Evolutionary conservation across 2,888 invertebrate species (phyloP).

Genomic region (Synergus umbraculus): DNA sequence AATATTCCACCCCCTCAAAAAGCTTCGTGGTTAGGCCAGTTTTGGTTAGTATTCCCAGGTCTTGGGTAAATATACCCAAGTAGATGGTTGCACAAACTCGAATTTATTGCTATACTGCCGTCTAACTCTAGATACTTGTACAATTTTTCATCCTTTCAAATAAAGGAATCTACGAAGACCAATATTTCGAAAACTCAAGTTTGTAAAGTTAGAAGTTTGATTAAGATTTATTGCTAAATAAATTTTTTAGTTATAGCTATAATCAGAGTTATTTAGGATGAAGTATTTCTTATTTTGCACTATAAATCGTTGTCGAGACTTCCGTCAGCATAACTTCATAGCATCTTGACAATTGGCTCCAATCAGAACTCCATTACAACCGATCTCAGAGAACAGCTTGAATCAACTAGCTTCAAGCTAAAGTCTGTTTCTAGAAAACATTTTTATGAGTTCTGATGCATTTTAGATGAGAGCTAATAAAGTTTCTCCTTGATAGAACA

Average conservation of each 20-base stretch:
- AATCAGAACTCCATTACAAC: constrained; percentile 26
- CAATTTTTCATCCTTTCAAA: no score
- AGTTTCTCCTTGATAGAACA: background rate
- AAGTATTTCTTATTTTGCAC: background rate
- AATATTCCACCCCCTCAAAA: background rate
- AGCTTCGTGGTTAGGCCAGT: background rate
- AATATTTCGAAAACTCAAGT: background rate
- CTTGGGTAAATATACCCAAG: background rate
- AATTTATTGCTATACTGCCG: background rate
- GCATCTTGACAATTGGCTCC: constrained; percentile 23
- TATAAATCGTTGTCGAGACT: background rate
- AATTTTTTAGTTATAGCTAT: background rate
- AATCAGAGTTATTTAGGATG: no score
- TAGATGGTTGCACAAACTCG: background rate
- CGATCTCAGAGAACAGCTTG: background rate
- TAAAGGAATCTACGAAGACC: background rate
- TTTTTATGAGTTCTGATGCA: background rate
- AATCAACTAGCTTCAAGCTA: constrained; percentile 3
- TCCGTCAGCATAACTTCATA: background rate
- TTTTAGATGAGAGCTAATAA: background rate
- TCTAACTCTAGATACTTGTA: no score
- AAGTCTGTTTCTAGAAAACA: background rate
- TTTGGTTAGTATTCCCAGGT: background rate
- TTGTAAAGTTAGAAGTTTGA: background rate
- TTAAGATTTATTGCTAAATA: background rate